Percentiles rank a stretch among this genome's conserved stretches.
phyloP scores from a whole-genome alignment of 2,888 invertebrate species.

The Syrphus vitripennis region DNA sequence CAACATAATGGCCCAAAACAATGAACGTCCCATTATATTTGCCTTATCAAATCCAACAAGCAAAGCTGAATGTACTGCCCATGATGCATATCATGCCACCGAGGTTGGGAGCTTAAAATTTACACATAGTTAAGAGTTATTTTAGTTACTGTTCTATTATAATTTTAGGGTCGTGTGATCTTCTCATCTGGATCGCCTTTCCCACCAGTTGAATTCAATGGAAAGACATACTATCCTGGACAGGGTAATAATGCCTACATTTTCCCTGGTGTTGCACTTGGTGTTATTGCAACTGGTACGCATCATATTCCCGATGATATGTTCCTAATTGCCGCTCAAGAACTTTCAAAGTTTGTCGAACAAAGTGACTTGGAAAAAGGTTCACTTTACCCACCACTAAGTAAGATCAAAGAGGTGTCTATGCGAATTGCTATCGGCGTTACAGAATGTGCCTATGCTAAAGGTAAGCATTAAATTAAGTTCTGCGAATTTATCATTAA shows the following conservation, averaged over 20 bases:
- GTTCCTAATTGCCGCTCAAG: constrained; percentile 97
- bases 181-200: constrained; percentile 99
- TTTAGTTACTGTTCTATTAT: neutral
- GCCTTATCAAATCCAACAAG: constrained; percentile 99
- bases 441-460: constrained; percentile 93
- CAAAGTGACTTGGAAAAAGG: constrained; percentile 91
- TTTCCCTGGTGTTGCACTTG: constrained; percentile 97
- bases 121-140: neutral
- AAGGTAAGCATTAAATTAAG: constrained; percentile 83
- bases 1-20: constrained; percentile 91
- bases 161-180: constrained; percentile 91
- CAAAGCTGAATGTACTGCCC: constrained; percentile 99
- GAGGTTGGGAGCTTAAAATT: constrained; percentile 85
- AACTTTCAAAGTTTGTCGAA: constrained; percentile 90
- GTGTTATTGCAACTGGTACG: constrained; percentile 94
- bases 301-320: constrained; percentile 96
- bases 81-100: constrained; percentile 94
- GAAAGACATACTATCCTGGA: constrained; percentile 92
- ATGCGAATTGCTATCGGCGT: constrained; percentile 93
- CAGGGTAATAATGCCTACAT: constrained; percentile 99
- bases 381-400: constrained; percentile 95
- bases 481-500: neutral
- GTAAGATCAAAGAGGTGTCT: constrained; percentile 92
- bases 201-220: constrained; percentile 89
- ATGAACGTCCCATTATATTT: constrained; percentile 95